phyloP scores from a whole-genome alignment of 2,797 vertebrate species.

The Decapterus maruadsi region DNA sequence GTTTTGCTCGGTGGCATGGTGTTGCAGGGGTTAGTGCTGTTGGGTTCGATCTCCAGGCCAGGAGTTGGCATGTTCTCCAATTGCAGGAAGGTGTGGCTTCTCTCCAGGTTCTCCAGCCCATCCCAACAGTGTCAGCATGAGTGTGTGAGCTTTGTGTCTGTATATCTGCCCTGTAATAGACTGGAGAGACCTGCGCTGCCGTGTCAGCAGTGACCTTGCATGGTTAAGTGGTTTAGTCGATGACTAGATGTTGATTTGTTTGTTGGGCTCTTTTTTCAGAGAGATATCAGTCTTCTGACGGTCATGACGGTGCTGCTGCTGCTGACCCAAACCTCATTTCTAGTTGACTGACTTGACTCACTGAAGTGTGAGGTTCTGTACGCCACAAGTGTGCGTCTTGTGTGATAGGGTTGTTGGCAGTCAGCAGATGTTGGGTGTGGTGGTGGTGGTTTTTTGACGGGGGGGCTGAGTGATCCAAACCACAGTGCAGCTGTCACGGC shows the following conservation, averaged over 20 bases:
- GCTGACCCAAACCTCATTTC: slow-evolving; percentile 9
- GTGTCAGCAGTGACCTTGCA: too few relatives aligned
- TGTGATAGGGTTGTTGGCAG: slow-evolving; percentile 29
- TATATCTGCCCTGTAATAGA: too few relatives aligned
- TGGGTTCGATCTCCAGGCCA: too few relatives aligned
- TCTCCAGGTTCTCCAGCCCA: too few relatives aligned
- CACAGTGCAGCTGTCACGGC: slow-evolving; percentile 35
- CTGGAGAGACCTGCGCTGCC: too few relatives aligned
- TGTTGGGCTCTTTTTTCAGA: not conserved
- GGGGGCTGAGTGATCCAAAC: slow-evolving; percentile 22
- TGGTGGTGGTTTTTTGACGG: slow-evolving; percentile 37
- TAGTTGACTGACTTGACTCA: slow-evolving; percentile 29
- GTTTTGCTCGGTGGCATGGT: not conserved
- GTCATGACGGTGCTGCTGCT: not conserved
- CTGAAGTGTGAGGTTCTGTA: slow-evolving; percentile 14
- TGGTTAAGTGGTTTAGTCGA: too few relatives aligned
- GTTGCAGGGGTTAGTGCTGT: too few relatives aligned
- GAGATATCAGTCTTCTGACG: not conserved
- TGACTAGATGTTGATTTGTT: not conserved
- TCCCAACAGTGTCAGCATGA: too few relatives aligned
- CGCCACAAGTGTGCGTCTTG: slow-evolving; percentile 27
- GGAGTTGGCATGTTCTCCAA: too few relatives aligned
- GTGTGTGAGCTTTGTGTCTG: too few relatives aligned
- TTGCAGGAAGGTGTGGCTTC: too few relatives aligned
- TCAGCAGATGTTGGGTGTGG: slow-evolving; percentile 64